A percentile compares a stretch with the other conserved stretches of the same genome.
Evolutionary conservation across 1,140 invertebrate genomes (phyloP).

Genomic region (Drosophila ficusphila): DNA sequence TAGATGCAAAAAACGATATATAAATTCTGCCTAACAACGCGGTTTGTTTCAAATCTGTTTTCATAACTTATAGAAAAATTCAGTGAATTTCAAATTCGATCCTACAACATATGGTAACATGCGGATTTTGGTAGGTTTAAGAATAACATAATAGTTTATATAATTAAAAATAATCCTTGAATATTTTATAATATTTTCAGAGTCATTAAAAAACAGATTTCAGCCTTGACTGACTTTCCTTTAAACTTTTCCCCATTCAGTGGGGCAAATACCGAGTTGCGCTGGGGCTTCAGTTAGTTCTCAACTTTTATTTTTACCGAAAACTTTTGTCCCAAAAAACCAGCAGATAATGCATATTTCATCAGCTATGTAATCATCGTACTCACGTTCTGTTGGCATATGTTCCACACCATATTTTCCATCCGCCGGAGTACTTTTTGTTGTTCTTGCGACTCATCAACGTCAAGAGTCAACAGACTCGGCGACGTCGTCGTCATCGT

Average conservation of each 20-base stretch:
- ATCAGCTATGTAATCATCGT: constrained; percentile 39
- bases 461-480: constrained; percentile 42
- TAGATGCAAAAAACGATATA: background rate
- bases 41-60: too few species aligned
- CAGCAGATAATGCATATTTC: constrained; percentile 39
- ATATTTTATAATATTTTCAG: too few species aligned
- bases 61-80: too few species aligned
- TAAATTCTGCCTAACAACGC: too few species aligned
- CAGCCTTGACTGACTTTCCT: background rate
- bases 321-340: constrained; percentile 20
- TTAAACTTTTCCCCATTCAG: background rate
- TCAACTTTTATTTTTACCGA: constrained; percentile 30
- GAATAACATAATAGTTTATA: too few species aligned
- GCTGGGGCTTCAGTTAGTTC: background rate
- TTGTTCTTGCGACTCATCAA: constrained; percentile 43
- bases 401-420: constrained; percentile 28
- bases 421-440: constrained; percentile 35
- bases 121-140: too few species aligned
- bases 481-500: constrained; percentile 36
- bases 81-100: too few species aligned
- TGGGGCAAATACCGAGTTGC: constrained; percentile 4
- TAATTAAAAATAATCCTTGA: too few species aligned
- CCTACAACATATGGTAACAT: too few species aligned
- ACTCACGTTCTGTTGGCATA: constrained; percentile 10
- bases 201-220: too few species aligned